Evolutionary conservation across 2,797 vertebrate species (phyloP).

Genomic region (Characodon lateralis): DNA sequence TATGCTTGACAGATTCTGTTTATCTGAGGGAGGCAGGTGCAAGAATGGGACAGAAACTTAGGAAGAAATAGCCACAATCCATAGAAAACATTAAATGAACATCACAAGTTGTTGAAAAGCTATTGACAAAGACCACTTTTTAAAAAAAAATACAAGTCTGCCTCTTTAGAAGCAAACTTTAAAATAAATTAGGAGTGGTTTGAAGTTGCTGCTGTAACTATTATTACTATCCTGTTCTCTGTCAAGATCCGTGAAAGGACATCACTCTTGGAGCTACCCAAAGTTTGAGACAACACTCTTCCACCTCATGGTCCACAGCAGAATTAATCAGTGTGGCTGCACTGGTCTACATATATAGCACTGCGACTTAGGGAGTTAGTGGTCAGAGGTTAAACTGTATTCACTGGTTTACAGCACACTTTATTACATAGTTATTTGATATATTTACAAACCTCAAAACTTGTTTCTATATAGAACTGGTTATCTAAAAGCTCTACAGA

Average conservation of each 20-base stretch:
- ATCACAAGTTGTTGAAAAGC: neutral
- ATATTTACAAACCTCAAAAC: slow-evolving; percentile 60
- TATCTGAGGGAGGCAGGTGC: neutral
- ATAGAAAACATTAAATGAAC: neutral
- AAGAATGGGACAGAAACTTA: neutral
- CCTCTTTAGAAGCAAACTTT: neutral
- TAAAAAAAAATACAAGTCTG: neutral
- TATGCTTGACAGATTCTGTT: neutral
- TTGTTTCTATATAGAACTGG: slow-evolving; percentile 48
- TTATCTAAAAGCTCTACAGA: slow-evolving; percentile 60
- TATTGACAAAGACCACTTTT: too few relatives aligned
- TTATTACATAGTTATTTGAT: slow-evolving; percentile 70
- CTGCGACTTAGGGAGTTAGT: slow-evolving; percentile 43
- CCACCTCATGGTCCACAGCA: slow-evolving; percentile 11
- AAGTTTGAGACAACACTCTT: slow-evolving; percentile 16
- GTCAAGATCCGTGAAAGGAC: neutral
- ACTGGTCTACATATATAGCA: slow-evolving; percentile 39
- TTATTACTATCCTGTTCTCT: neutral
- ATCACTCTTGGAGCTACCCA: neutral
- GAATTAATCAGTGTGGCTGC: slow-evolving; percentile 39
- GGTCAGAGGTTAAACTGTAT: slow-evolving; percentile 58
- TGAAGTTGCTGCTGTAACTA: neutral
- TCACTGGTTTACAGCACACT: slow-evolving; percentile 64
- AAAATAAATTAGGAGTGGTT: neutral
- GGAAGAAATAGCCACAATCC: neutral